phyloP scores from a whole-genome alignment of 2,797 vertebrate species.

The Anas acuta region DNA sequence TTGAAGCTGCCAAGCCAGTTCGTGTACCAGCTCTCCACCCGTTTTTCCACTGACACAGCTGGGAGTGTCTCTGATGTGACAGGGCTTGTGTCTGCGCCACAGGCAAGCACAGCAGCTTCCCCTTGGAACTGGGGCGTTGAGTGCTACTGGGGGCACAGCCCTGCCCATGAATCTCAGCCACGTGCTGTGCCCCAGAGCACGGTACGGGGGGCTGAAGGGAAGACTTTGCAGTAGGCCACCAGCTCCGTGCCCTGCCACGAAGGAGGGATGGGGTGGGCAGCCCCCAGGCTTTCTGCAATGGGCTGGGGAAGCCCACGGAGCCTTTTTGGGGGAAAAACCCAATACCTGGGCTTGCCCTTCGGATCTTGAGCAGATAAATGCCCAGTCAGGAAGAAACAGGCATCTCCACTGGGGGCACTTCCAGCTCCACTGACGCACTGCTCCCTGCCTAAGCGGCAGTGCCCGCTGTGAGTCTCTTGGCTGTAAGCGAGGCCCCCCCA shows the following conservation, averaged over 20 bases:
- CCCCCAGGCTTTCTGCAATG: neutral
- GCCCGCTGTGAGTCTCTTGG: neutral
- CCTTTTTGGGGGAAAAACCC: neutral
- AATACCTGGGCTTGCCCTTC: neutral
- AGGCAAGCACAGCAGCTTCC: neutral
- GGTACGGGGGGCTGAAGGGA: neutral
- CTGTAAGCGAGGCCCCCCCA: neutral
- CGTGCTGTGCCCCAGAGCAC: neutral
- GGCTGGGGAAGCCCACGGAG: neutral
- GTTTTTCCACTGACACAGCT: neutral
- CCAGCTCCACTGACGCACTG: fast-evolving
- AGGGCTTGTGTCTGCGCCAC: neutral
- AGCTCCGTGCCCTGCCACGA: neutral
- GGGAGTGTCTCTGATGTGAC: neutral
- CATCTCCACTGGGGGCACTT: neutral
- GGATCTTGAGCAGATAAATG: neutral
- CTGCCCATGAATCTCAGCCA: neutral
- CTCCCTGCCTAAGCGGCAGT: neutral
- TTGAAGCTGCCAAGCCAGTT: conserved; percentile 5
- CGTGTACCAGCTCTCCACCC: neutral
- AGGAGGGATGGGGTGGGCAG: neutral
- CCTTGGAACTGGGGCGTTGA: neutral
- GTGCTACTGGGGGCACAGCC: neutral
- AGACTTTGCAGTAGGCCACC: neutral
- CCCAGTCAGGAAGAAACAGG: neutral